Base-by-base conservation (phyloP, 1,140 invertebrate genomes). In the Coptotermes formosanus region DNA sequence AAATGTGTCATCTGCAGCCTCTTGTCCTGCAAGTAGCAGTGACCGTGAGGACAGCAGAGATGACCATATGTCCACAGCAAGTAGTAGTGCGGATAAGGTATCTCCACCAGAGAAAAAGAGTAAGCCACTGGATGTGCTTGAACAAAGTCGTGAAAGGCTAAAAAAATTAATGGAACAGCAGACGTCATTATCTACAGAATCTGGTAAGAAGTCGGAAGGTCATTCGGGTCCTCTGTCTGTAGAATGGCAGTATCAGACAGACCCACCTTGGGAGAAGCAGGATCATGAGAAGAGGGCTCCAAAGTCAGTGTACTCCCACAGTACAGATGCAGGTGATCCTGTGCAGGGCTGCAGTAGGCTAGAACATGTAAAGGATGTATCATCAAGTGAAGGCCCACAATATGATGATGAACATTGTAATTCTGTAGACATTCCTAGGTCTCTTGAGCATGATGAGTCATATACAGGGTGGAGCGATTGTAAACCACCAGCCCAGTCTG, bases 91-190 rank as follows among this genome's bases (percentile, higher is more conserved):
- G 52, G 14, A 16, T 55, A 55, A 55, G 14, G 19, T 55, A 16
- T 2, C 45, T 30, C n/a, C 25, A 6, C 11, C 83, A 52, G 21
- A 30, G 19, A 48, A 48, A 45, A 30, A 30, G 25, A 52, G 48
- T 25, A 84, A n/a, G n/a, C 7, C 45, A 23, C 30, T 48, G 44
- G 83, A 84, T 19, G 83, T 45, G 8, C 52, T 84, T n/a, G 83
- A 84, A 32, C 83, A 84, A 30, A 84, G 83, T 55, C 43, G 83
- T 3, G 83, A 84, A 32, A 84, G 83, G 30, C 45, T 84, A 8
- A 84, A 84, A 21, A 84, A 84, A 45, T n/a, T 84, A 32, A 84
- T 84, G 45, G 83, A 45, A 25, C 83, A 52, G 12, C 45, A 52
- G 16, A 23, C 45, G 19, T 52, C 83, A n/a, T 32, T n/a, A 19